Base-by-base conservation (phyloP, 2,113 vertebrate species). In the Notiomystis cincta region DNA sequence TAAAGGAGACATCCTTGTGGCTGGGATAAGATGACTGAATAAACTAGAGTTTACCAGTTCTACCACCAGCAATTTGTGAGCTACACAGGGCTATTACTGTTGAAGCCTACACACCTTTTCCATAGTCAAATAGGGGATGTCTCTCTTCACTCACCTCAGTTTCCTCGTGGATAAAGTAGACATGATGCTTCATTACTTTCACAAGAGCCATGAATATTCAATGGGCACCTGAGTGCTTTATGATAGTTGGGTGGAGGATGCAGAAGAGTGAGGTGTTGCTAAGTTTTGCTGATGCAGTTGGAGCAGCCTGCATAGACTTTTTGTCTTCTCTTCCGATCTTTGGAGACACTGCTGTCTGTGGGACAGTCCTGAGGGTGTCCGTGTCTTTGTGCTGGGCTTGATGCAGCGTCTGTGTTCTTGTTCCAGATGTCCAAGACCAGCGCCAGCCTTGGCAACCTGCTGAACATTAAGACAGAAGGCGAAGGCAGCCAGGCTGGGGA, bases 351-450 rank as follows among this genome's bases (percentile, higher is more conserved):
- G 51, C 33, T 70, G 37, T 86, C 33, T 1, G 3, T 48, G 82
- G 77, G 76, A 47, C 62, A 16, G 48, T 72, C 20, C 45, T 50
- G 70, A 38, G 67, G 35, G 66, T 13, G 84, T 67, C 38, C 35
- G 25, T 2, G 12, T 44, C 70, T n/a, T 7, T 9, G 40, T 79
- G 70, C 82, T 82, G 64, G 90, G 48, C 91, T 67, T 95, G 35
- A 97, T 62, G 64, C 27, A 25, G 8, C 85, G 21, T 96, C 44
- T 95, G 6, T 97, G 89, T 95, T 96, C 91, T 91, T 85, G 45
- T 92, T 88, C 22, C 97, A 98, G 99, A 99, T 99, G 98, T 98
- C 98, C 93, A 98, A 99, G 97, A 97, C 96, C 96, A 99, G 98
- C 96, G 98, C 98, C 35, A 98, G 97, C 85, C 98, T 99, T 61